Evolutionary conservation across 1,140 invertebrate genomes (phyloP).

Genomic region (Microplitis demolitor): DNA sequence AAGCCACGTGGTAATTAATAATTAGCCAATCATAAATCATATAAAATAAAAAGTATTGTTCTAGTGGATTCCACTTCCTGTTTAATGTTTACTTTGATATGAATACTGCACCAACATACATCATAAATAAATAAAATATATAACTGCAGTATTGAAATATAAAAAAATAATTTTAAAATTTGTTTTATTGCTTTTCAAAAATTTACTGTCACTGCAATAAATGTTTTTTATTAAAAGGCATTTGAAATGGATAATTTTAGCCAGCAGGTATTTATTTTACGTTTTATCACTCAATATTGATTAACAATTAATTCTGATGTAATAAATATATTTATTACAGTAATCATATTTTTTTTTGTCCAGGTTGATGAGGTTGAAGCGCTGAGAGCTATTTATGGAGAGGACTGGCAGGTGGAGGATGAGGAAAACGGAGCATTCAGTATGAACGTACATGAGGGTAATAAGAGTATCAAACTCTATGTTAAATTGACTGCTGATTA

Average conservation of each 20-base stretch:
- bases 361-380: slow-evolving; percentile 77
- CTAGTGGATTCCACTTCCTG: no score
- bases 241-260: neutral
- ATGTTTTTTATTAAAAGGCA: neutral
- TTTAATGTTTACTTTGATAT: no score
- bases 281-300: no score
- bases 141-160: no score
- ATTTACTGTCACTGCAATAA: neutral
- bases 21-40: no score
- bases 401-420: slow-evolving; percentile 71
- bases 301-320: no score
- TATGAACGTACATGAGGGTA: slow-evolving; percentile 62
- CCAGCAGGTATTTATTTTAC: no score
- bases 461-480: slow-evolving; percentile 63
- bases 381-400: slow-evolving; percentile 74
- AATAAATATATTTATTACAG: no score
- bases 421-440: slow-evolving; percentile 63
- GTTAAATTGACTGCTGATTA: slow-evolving; percentile 69
- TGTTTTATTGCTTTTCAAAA: neutral
- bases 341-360: neutral
- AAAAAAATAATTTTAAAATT: neutral
- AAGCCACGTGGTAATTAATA: no score
- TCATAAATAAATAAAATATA: no score
- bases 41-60: no score
- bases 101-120: no score